These are phyloP conservation scores for Cromileptes altivelis DNA, from an alignment of 2,113 vertebrate genomes.

Conservation along the genomic window DNA sequence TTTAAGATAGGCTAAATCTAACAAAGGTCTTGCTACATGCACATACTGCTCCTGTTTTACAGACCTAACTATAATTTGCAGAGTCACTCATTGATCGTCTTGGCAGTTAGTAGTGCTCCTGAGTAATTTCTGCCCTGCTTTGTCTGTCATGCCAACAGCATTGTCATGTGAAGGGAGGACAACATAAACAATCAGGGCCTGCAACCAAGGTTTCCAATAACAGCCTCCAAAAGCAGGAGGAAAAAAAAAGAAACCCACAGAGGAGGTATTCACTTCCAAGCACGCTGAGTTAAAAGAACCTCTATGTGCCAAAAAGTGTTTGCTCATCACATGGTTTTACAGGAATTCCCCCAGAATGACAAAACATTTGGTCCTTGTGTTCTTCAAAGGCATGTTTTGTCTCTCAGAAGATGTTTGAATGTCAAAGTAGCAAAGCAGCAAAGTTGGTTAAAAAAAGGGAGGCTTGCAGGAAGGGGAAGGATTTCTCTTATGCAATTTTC, in stretches of 20 bases:
- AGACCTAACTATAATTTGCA: slow-evolving; percentile 9
- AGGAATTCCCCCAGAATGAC: slow-evolving; percentile 58
- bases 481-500: slow-evolving; percentile 23
- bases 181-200: slow-evolving; percentile 68
- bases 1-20: neutral
- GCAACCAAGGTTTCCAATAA: slow-evolving; percentile 74
- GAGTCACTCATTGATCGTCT: slow-evolving; percentile 38
- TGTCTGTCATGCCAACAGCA: slow-evolving; percentile 52
- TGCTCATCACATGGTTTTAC: slow-evolving; percentile 68
- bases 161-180: slow-evolving; percentile 74
- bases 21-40: neutral
- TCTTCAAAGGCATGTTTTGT: slow-evolving; percentile 31
- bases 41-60: neutral
- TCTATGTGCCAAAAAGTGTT: slow-evolving; percentile 55
- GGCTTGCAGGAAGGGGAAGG: neutral
- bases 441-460: neutral
- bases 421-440: slow-evolving; percentile 23
- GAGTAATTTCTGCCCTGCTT: slow-evolving; percentile 59
- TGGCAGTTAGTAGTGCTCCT: slow-evolving; percentile 43
- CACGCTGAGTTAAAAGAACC: slow-evolving; percentile 57
- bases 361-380: slow-evolving; percentile 31
- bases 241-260: slow-evolving; percentile 33
- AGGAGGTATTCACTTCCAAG: slow-evolving; percentile 58
- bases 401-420: neutral
- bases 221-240: slow-evolving; percentile 44